phyloP scores from a whole-genome alignment of 2,113 vertebrate genomes.

The Lasiurus cinereus region DNA sequence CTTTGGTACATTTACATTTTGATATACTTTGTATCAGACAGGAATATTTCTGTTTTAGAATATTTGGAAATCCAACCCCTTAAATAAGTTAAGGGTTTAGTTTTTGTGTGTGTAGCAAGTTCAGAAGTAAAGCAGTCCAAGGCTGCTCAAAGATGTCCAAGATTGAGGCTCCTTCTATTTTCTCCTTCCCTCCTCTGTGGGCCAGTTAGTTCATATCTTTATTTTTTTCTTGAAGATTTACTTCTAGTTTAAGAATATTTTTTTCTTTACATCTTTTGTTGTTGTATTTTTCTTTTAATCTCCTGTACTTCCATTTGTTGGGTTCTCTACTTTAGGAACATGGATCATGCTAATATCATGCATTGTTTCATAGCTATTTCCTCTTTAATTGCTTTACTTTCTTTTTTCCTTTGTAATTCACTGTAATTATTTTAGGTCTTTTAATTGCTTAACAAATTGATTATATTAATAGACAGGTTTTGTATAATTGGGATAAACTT shows the following conservation, averaged over 20 bases:
- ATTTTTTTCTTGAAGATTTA: background rate
- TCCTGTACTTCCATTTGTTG: conserved; percentile 33
- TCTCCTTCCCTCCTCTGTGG: background rate
- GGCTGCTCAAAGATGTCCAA: background rate
- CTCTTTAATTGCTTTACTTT: background rate
- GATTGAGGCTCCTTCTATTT: background rate
- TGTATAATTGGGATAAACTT: background rate
- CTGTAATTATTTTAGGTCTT: conserved; percentile 33
- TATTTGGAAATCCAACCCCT: background rate
- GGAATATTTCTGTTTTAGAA: background rate
- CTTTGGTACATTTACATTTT: background rate
- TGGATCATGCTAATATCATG: background rate
- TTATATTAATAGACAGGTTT: conserved; percentile 8
- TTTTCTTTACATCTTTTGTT: background rate
- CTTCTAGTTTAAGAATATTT: conserved; percentile 35
- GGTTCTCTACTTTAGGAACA: background rate
- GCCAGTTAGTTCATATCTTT: background rate
- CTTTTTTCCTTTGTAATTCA: conserved; percentile 26
- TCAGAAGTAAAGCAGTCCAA: background rate
- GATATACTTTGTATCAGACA: background rate
- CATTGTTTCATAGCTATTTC: conserved; percentile 33
- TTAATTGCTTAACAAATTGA: background rate
- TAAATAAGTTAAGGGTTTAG: background rate
- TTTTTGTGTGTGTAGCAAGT: background rate
- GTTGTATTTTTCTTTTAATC: background rate